phyloP scores from a whole-genome alignment of 2,797 vertebrate genomes.

The Urophycis tenuis region DNA sequence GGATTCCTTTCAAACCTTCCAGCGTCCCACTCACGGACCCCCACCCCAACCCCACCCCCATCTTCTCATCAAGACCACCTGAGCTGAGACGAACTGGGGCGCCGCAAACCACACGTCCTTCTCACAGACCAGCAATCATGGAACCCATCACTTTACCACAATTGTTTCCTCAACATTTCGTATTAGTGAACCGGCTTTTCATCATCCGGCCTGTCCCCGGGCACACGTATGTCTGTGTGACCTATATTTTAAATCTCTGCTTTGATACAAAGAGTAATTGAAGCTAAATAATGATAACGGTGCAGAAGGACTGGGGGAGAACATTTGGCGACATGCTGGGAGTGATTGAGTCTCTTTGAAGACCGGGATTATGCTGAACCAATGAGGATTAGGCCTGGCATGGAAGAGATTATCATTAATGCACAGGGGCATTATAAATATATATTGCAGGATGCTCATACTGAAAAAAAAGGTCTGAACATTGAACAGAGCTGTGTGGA shows the following conservation, averaged over 20 bases:
- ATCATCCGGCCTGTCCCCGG: neutral
- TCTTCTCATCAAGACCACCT: neutral
- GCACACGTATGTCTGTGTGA: neutral
- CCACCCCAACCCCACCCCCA: neutral
- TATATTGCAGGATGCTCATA: neutral
- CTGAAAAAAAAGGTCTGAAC: neutral
- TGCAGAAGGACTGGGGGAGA: slow-evolving; percentile 14
- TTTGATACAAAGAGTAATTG: slow-evolving; percentile 50
- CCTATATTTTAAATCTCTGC: slow-evolving; percentile 43
- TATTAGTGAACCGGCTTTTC: neutral
- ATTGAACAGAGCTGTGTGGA: neutral
- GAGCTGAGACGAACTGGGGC: neutral
- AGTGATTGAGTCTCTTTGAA: slow-evolving; percentile 38
- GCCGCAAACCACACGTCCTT: neutral
- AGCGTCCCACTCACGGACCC: neutral
- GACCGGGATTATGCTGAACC: slow-evolving; percentile 30
- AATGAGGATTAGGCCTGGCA: slow-evolving; percentile 46
- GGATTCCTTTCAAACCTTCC: slow-evolving; percentile 52
- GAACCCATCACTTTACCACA: neutral
- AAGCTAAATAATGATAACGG: slow-evolving; percentile 38
- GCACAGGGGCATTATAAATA: neutral
- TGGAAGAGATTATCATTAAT: slow-evolving; percentile 35
- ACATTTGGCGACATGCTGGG: slow-evolving; percentile 39
- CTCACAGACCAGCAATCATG: neutral
- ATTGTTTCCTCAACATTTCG: neutral